Conservation (phyloP, 2,113 vertebrate genomes). For the Aplodontia rufa region DNA sequence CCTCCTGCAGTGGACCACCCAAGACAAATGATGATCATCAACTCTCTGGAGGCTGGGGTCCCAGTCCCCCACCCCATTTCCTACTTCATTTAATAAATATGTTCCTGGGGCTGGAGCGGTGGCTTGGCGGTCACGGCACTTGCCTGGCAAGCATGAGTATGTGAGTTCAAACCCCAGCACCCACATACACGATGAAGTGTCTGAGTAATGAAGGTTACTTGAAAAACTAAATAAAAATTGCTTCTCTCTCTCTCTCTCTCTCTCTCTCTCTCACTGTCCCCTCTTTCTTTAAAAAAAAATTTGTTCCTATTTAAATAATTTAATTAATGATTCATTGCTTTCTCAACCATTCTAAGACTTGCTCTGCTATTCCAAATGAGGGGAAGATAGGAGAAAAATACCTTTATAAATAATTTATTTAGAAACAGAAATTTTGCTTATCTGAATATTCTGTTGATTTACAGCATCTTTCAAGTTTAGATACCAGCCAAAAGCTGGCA, state of each 20-base stretch:
- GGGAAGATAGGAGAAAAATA: neutral
- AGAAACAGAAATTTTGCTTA: constrained; percentile 39
- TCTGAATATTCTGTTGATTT: constrained; percentile 9
- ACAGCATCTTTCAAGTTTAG: constrained; percentile 42
- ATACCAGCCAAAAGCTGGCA: neutral
- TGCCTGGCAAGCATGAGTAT: too few relatives aligned
- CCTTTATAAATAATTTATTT: neutral
- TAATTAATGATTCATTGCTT: neutral
- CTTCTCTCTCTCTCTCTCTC: too few relatives aligned
- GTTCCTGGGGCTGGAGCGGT: too few relatives aligned
- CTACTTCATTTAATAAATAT: constrained; percentile 4
- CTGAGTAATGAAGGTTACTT: too few relatives aligned
- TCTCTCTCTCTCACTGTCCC: too few relatives aligned
- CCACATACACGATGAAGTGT: too few relatives aligned
- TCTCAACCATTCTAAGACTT: neutral
- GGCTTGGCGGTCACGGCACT: too few relatives aligned
- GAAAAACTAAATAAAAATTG: too few relatives aligned
- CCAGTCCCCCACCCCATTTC: neutral
- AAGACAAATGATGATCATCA: neutral
- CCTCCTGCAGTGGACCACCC: neutral
- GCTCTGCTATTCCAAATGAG: neutral
- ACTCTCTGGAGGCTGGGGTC: neutral
- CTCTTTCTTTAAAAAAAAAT: too few relatives aligned
- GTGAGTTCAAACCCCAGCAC: too few relatives aligned
- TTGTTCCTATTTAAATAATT: constrained; percentile 43